Percentiles rank a stretch among this genome's conserved stretches.
These are phyloP conservation scores for Drosophila neocordata DNA, from an alignment of 1,140 invertebrate genomes.

Conservation along the genomic window DNA sequence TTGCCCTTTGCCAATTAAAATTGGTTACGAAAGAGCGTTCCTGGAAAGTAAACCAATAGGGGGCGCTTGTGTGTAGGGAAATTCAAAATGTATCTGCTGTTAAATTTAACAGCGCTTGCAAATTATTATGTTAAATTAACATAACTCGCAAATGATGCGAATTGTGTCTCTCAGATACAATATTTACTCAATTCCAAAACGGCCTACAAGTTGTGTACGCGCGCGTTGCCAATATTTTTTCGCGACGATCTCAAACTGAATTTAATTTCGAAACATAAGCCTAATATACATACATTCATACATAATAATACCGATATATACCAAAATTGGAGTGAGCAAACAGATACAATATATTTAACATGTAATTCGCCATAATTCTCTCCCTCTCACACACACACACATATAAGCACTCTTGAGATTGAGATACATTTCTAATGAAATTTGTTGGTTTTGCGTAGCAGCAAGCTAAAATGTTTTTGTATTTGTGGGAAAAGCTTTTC, in stretches of 20 bases:
- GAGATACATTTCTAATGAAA: conserved; percentile 29
- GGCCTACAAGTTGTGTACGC: conserved; percentile 26
- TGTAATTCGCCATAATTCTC: conserved; percentile 7
- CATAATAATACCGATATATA: background rate
- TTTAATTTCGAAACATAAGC: conserved; percentile 6
- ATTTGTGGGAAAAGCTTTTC: conserved; percentile 64
- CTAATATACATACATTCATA: background rate
- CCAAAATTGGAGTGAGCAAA: background rate
- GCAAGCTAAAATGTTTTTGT: conserved; percentile 18
- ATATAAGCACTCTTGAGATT: background rate
- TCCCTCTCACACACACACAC: background rate
- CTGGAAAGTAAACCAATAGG: too few species aligned
- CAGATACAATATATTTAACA: background rate
- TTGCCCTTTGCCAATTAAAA: too few species aligned
- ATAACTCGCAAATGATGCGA: background rate
- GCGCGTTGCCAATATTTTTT: conserved; percentile 22
- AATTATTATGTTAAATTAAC: background rate
- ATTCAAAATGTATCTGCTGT: too few species aligned
- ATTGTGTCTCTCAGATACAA: conserved; percentile 11
- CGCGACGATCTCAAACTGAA: conserved; percentile 9
- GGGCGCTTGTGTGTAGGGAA: too few species aligned
- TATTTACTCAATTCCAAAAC: conserved; percentile 26
- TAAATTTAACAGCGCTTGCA: too few species aligned
- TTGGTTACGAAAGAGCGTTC: too few species aligned
- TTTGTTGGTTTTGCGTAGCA: conserved; percentile 27